These are phyloP conservation scores for Tragelaphus imberbis DNA, from an alignment of 2,113 vertebrate species.

Conservation along the genomic window DNA sequence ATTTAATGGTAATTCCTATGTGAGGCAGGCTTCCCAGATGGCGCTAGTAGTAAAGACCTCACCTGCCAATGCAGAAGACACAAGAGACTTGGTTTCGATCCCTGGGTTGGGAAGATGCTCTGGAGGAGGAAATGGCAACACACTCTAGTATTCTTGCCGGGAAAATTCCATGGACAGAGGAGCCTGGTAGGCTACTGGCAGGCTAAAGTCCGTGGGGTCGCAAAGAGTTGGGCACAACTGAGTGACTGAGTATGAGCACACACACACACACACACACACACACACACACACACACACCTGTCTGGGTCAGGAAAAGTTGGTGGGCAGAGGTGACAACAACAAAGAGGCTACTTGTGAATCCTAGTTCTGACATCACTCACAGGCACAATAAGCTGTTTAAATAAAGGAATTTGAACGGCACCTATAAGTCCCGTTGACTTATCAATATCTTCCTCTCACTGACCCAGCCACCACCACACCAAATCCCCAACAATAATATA, in stretches of 20 bases:
- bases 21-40: neutral
- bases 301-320: neutral
- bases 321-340: neutral
- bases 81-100: neutral
- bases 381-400: neutral
- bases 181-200: neutral
- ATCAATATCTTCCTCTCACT: neutral
- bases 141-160: neutral
- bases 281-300: neutral
- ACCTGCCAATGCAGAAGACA: neutral
- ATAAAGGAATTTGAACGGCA: neutral
- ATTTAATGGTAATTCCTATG: neutral
- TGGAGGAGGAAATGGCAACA: neutral
- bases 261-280: rapidly evolving
- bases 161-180: neutral
- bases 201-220: neutral
- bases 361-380: neutral
- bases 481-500: neutral
- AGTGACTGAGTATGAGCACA: neutral
- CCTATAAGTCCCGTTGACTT: neutral
- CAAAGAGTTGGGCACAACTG: neutral
- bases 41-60: neutral
- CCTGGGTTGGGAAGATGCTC: neutral
- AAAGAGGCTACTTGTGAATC: neutral
- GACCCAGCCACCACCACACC: neutral